Evolutionary conservation across 2,797 vertebrate species (phyloP), one percentile per base, ranked within the genome.

Genomic region (Pipistrellus pygmaeus): DNA sequence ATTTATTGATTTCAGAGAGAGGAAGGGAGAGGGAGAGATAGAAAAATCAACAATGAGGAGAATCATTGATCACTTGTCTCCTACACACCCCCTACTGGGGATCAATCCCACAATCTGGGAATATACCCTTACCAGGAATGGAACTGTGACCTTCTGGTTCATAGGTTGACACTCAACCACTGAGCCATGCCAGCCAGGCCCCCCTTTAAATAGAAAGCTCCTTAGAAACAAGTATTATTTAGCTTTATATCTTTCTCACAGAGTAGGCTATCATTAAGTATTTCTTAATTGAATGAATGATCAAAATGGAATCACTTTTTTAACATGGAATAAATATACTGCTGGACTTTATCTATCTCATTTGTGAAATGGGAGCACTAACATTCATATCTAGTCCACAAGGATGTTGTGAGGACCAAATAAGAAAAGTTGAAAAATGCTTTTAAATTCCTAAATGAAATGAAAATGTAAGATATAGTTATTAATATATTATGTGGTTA

Each of bases 271-370:
- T 48, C 38, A 93, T 68, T 53, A 89, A 73, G 15, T 77, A 84
- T 78, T 69, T 76, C 25, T 91, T 81, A n/a, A 93, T 73, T 69
- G n/a, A 85, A 85, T 91, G 38, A 86, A 73, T 87, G 60, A 66
- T 11, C 55, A 64, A 87, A 48, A 48, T 3, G n/a, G 48, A 96
- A 60, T n/a, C 14, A 71, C 27, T 64, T 71, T 85, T 85, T 75
- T 64, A 85, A 89, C 48, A 55, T 10, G 27, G 30, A 77, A 82
- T 91, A 48, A 68, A 84, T 6, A 88, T 57, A 5, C 1, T 73
- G 69, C 6, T 80, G 38, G 11, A 12, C 38, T 8, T 85, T 77
- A 72, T 8, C 55, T 77, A 72, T 8, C 55, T 83, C 25, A 85
- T 72, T 10, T 93, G 44, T 91, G 51, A 91, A 96, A 73, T 69